Conservation (phyloP, 2,888 invertebrate species). For the Apotomis turbidana region DNA sequence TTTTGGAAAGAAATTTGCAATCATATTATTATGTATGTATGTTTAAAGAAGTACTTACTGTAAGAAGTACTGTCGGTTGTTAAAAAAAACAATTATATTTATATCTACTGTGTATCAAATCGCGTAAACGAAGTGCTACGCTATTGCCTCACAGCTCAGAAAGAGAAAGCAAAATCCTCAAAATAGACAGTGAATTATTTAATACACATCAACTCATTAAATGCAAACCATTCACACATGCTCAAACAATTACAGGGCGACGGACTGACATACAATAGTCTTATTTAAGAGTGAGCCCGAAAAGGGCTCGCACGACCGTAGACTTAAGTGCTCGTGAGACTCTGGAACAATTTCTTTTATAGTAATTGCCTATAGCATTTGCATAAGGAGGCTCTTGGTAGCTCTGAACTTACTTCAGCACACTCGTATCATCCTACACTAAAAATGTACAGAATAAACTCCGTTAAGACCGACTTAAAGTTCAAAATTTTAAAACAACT, state of each 20-base stretch:
- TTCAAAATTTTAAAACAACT: neutral
- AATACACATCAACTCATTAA: slow-evolving; percentile 39
- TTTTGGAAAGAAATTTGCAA: no score
- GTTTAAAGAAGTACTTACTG: no score
- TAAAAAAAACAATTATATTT: no score
- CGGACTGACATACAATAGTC: slow-evolving; percentile 64
- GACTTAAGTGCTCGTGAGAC: slow-evolving; percentile 47
- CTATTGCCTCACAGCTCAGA: neutral
- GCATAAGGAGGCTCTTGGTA: slow-evolving; percentile 63
- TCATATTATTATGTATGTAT: no score
- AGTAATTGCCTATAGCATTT: slow-evolving; percentile 74
- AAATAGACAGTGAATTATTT: slow-evolving; percentile 32
- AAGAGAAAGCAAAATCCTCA: slow-evolving; percentile 9
- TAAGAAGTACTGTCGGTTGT: no score
- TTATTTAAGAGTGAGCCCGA: slow-evolving; percentile 61
- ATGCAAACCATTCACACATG: slow-evolving; percentile 42
- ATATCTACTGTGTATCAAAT: no score
- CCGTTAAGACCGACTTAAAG: neutral
- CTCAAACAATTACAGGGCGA: slow-evolving; percentile 49
- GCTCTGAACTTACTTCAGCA: slow-evolving; percentile 18
- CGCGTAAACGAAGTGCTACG: neutral
- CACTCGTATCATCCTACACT: neutral
- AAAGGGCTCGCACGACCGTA: slow-evolving; percentile 69
- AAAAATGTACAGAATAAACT: neutral
- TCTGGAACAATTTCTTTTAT: slow-evolving; percentile 69